Percentiles rank a stretch among this genome's conserved stretches.
These are phyloP conservation scores for Drosophila setosimentum DNA, from an alignment of 2,888 invertebrate species.

Conservation along the genomic window DNA sequence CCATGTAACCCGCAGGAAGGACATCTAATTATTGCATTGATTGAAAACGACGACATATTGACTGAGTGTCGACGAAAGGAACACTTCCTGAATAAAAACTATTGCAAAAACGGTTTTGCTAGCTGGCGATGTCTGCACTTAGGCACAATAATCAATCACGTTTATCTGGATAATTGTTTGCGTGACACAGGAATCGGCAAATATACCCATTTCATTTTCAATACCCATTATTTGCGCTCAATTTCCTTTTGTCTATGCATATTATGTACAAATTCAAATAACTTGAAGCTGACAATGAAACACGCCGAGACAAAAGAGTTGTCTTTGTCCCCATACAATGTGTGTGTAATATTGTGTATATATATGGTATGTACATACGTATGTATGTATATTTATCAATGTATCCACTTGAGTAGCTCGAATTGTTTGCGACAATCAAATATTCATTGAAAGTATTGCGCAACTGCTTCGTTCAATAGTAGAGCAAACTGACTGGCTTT, in stretches of 20 bases:
- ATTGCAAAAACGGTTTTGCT: conserved; percentile 14
- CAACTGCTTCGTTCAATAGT: not conserved
- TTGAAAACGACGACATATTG: conserved; percentile 67
- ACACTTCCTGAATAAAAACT: conserved; percentile 21
- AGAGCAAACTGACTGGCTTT: not conserved
- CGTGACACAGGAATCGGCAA: conserved; percentile 16
- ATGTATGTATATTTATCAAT: not conserved
- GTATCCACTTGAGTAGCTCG: not conserved
- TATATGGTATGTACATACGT: not conserved
- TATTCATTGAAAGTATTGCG: not conserved
- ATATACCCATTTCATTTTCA: conserved; percentile 42
- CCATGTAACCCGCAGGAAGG: conserved; percentile 59
- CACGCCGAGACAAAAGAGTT: not conserved
- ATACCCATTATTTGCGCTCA: conserved; percentile 65
- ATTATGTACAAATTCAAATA: not conserved
- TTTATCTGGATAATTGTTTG: conserved; percentile 74
- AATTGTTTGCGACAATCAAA: not conserved
- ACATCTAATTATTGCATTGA: conserved; percentile 74
- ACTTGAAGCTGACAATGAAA: not conserved
- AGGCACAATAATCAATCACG: conserved; percentile 69
- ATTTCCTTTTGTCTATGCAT: conserved; percentile 52
- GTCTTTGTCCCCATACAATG: not conserved
- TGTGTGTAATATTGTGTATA: not conserved
- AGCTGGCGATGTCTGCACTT: conserved; percentile 17
- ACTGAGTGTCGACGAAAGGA: conserved; percentile 17